These are phyloP conservation scores for Sphenodon punctatus DNA, from an alignment of 2,797 vertebrate genomes.

Conservation along the genomic window DNA sequence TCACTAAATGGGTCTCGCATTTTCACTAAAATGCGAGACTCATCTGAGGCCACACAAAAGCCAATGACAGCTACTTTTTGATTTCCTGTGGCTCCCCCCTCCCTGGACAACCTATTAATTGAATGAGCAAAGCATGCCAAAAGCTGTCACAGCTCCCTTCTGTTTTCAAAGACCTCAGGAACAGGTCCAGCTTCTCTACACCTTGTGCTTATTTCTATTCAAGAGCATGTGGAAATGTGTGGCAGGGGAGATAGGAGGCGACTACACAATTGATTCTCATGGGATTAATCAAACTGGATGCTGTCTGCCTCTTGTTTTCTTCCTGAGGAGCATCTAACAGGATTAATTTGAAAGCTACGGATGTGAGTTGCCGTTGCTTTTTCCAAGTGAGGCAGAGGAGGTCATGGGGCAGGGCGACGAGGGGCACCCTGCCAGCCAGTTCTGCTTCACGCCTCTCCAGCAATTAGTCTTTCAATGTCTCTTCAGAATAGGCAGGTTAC, in stretches of 20 bases:
- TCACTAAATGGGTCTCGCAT: no score
- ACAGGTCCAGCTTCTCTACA: not conserved
- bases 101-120: constrained; percentile 72
- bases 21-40: not conserved
- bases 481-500: constrained; percentile 2
- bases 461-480: not conserved
- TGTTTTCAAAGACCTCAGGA: not conserved
- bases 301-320: not conserved
- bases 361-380: constrained; percentile 12
- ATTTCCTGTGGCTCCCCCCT: constrained; percentile 56
- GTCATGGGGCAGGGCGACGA: constrained; percentile 10
- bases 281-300: constrained; percentile 29
- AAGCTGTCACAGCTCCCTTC: constrained; percentile 50
- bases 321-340: constrained; percentile 66
- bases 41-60: not conserved
- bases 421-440: not conserved
- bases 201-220: constrained; percentile 23
- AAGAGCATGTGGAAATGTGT: not conserved
- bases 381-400: constrained; percentile 6
- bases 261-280: not conserved
- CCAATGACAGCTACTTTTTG: constrained; percentile 50
- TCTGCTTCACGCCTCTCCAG: constrained; percentile 24
- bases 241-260: not conserved
- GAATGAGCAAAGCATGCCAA: constrained; percentile 74
- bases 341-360: constrained; percentile 72